Conservation (phyloP, 92 coral and sea anemone species). For the Zoanthus sansibaricus region DNA sequence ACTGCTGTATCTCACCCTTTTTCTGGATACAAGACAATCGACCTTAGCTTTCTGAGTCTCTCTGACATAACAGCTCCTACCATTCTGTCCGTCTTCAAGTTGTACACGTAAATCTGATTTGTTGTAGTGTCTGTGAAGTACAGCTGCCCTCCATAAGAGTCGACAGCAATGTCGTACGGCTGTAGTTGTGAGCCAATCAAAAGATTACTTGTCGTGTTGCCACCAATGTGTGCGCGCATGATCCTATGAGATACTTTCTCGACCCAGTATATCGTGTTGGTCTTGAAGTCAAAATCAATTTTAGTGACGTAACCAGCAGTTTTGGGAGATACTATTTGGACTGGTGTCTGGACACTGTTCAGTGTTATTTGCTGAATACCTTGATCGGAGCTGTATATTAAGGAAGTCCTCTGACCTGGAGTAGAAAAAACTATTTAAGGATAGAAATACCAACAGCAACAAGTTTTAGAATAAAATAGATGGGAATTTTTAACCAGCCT, state of each 20-base stretch:
- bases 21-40: slow-evolving; percentile 36
- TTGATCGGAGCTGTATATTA: slow-evolving; percentile 27
- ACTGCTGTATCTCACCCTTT: slow-evolving; percentile 6
- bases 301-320: slow-evolving; percentile 24
- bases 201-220: neutral
- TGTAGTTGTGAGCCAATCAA: neutral
- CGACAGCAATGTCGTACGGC: slow-evolving; percentile 36
- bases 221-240: slow-evolving; percentile 23
- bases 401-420: slow-evolving; percentile 1
- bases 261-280: slow-evolving; percentile 32
- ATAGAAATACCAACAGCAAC: too few relatives aligned
- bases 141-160: slow-evolving; percentile 36
- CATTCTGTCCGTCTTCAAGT: slow-evolving; percentile 5
- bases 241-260: slow-evolving; percentile 12
- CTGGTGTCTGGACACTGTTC: slow-evolving; percentile 19
- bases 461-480: too few relatives aligned
- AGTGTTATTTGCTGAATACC: slow-evolving; percentile 18
- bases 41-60: slow-evolving; percentile 5
- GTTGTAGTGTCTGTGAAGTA: slow-evolving; percentile 29
- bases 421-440: neutral
- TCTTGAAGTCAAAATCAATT: slow-evolving; percentile 29
- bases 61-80: slow-evolving; percentile 21
- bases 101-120: slow-evolving; percentile 36
- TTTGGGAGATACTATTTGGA: slow-evolving; percentile 1
- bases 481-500: too few relatives aligned